Percentiles rank a stretch among this genome's conserved stretches.
Conservation (phyloP, 2,113 vertebrate species). For the Kobus ellipsiprymnus region DNA sequence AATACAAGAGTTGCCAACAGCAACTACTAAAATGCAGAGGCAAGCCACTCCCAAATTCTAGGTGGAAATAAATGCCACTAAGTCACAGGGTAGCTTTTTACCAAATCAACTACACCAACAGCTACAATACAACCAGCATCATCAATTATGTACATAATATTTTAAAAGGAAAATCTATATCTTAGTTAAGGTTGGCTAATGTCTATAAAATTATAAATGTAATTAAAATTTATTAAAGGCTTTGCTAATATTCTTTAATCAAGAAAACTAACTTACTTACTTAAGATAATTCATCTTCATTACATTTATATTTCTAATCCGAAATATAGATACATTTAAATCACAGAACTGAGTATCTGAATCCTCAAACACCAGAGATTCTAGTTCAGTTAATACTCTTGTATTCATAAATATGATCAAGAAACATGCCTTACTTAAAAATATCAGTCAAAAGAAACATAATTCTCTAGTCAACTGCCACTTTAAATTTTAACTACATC, state of each 20-base stretch:
- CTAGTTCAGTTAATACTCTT: neutral
- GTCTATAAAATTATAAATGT: neutral
- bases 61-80: neutral
- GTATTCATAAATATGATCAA: neutral
- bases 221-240: neutral
- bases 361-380: neutral
- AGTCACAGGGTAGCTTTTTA: neutral
- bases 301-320: neutral
- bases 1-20: neutral
- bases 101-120: neutral
- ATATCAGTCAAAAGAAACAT: neutral
- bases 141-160: neutral
- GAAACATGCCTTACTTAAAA: neutral
- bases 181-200: neutral
- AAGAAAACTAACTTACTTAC: slow-evolving; percentile 24
- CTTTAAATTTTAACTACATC: neutral
- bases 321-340: neutral
- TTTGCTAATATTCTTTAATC: neutral
- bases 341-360: neutral
- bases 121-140: neutral
- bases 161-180: neutral
- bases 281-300: slow-evolving; percentile 16
- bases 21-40: neutral
- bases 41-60: neutral
- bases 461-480: neutral